Percentiles rank a stretch among this genome's conserved stretches.
Conservation (phyloP, 2,113 vertebrate genomes). For the Eptatretus burgeri region DNA sequence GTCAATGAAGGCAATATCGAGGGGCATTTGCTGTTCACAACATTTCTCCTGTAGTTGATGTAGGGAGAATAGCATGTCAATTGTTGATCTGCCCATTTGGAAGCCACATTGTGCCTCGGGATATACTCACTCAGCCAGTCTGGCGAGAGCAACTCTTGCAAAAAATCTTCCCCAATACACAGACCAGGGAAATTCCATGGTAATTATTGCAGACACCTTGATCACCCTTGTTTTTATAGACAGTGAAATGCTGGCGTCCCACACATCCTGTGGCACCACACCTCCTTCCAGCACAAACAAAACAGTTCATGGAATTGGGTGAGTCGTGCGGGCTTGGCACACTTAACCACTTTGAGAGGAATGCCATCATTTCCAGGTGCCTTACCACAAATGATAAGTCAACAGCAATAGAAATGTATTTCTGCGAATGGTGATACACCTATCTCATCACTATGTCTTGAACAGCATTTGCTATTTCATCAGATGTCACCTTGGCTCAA, state of each 20-base stretch:
- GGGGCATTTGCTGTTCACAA: not conserved
- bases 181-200: not conserved
- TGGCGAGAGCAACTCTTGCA: not conserved
- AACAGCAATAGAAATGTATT: not conserved
- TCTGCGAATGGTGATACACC: not conserved
- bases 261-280: not conserved
- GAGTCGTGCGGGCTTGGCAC: not conserved
- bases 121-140: not conserved
- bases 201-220: not conserved
- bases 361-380: not conserved
- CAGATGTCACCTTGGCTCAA: too few relatives aligned
- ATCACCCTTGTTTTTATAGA: not conserved
- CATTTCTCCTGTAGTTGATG: not conserved
- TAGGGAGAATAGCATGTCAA: not conserved
- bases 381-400: not conserved
- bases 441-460: not conserved
- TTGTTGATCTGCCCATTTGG: not conserved
- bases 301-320: not conserved
- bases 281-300: not conserved
- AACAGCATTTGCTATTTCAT: too few relatives aligned
- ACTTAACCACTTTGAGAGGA: not conserved
- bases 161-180: not conserved
- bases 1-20: not conserved
- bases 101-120: slow-evolving; percentile 1
- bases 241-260: not conserved